Percentiles rank a stretch among this genome's conserved stretches.
phyloP scores from a whole-genome alignment of 2,888 invertebrate genomes.

The Nephrocerus scutellatus region DNA sequence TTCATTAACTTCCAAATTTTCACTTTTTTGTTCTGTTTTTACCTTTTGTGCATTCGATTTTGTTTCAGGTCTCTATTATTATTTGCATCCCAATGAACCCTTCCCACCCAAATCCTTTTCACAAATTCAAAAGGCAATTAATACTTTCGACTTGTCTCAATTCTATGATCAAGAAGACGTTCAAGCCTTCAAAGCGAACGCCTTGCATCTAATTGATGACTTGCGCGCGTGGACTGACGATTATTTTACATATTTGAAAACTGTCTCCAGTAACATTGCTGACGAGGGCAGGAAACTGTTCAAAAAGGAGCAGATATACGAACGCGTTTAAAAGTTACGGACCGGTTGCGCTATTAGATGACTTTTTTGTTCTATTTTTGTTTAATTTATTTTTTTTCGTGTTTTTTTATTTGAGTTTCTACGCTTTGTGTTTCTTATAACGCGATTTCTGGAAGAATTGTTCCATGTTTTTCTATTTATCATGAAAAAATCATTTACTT shows the following conservation, averaged over 20 bases:
- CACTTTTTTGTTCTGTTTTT: constrained; percentile 15
- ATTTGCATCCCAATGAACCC: constrained; percentile 43
- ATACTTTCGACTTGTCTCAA: constrained; percentile 35
- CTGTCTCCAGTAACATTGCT: constrained; percentile 52
- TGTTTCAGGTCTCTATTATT: constrained; percentile 44
- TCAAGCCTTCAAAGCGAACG: constrained; percentile 48
- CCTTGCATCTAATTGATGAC: constrained; percentile 50
- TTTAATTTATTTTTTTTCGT: constrained; percentile 6
- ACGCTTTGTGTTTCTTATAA: background rate
- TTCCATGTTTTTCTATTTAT: background rate
- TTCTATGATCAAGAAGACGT: constrained; percentile 35
- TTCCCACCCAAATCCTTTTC: constrained; percentile 41
- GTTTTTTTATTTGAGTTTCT: constrained; percentile 1
- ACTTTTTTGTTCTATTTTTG: constrained; percentile 11
- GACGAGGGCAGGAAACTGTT: constrained; percentile 50
- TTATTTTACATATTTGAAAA: constrained; percentile 48
- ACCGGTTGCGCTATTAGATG: constrained; percentile 7
- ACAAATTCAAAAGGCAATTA: constrained; percentile 25
- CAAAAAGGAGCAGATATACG: constrained; percentile 33
- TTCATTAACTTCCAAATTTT: too few relatives aligned
- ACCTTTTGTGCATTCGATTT: too few relatives aligned
- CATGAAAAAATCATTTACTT: too few relatives aligned
- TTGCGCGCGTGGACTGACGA: constrained; percentile 47
- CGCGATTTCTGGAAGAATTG: background rate
- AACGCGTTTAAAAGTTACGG: constrained; percentile 31